phyloP scores from a whole-genome alignment of 1,140 invertebrate species.

The Copidosoma floridanum region DNA sequence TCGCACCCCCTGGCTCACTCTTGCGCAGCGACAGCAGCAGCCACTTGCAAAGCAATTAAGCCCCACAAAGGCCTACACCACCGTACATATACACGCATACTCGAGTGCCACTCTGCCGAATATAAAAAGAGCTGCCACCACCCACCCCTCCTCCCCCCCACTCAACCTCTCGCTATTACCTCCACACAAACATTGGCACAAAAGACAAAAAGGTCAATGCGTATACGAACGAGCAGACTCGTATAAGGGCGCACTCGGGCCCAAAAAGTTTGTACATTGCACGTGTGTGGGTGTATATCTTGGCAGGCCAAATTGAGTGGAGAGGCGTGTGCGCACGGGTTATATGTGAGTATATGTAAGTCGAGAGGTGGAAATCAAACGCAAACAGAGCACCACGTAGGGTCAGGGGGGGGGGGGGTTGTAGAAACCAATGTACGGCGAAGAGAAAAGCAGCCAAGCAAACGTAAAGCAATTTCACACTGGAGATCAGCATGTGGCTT shows the following conservation, averaged over 20 bases:
- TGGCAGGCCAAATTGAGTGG: background rate
- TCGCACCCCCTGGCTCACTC: too few species aligned
- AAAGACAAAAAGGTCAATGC: slow-evolving; percentile 2
- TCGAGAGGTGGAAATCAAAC: background rate
- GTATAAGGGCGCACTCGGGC: background rate
- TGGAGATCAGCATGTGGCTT: slow-evolving; percentile 39
- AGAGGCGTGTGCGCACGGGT: background rate
- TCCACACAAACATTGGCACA: background rate
- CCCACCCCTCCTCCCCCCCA: too few species aligned
- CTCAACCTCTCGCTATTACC: too few species aligned
- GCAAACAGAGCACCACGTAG: too few species aligned
- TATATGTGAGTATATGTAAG: too few species aligned
- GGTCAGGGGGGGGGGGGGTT: too few species aligned
- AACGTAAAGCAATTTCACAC: slow-evolving; percentile 45
- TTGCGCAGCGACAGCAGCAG: background rate
- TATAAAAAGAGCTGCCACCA: too few species aligned
- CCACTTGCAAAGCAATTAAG: slow-evolving; percentile 5
- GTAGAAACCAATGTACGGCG: too few species aligned
- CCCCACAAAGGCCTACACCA: background rate
- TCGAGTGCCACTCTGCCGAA: background rate
- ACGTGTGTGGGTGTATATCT: too few species aligned
- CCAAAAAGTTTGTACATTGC: slow-evolving; percentile 1
- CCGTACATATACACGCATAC: too few species aligned
- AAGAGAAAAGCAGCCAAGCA: slow-evolving; percentile 25
- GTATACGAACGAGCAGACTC: too few species aligned